These are phyloP conservation scores for Leptinotarsa tumamoca DNA, from an alignment of 2,888 invertebrate species.

Conservation along the genomic window DNA sequence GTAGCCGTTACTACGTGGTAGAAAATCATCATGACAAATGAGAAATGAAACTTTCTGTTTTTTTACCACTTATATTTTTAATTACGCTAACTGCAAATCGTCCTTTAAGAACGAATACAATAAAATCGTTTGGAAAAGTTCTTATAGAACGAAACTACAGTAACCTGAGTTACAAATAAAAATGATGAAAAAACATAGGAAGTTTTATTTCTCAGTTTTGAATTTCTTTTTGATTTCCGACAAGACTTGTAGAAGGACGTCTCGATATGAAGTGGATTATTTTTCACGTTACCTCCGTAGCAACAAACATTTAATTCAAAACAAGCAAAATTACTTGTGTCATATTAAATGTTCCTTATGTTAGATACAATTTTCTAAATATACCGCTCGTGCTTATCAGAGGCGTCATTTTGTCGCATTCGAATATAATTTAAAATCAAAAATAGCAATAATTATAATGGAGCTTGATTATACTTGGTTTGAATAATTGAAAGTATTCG, in stretches of 20 bases:
- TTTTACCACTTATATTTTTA: too few relatives aligned
- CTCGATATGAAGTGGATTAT: not conserved
- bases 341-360: constrained; percentile 23
- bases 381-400: constrained; percentile 30
- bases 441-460: constrained; percentile 25
- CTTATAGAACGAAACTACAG: too few relatives aligned
- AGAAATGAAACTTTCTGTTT: too few relatives aligned
- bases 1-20: too few relatives aligned
- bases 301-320: constrained; percentile 9
- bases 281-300: not conserved
- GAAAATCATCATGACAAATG: too few relatives aligned
- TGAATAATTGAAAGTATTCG: not conserved
- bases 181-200: not conserved
- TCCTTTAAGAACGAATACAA: too few relatives aligned
- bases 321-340: constrained; percentile 18
- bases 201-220: not conserved
- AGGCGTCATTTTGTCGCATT: constrained; percentile 40
- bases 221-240: not conserved
- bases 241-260: not conserved
- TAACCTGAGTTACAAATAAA: too few relatives aligned
- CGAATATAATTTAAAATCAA: constrained; percentile 25
- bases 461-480: not conserved
- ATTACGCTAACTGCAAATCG: too few relatives aligned
- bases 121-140: too few relatives aligned
- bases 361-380: constrained; percentile 37